phyloP scores from a whole-genome alignment of 2,113 vertebrate species.

The Cavia aperea region DNA sequence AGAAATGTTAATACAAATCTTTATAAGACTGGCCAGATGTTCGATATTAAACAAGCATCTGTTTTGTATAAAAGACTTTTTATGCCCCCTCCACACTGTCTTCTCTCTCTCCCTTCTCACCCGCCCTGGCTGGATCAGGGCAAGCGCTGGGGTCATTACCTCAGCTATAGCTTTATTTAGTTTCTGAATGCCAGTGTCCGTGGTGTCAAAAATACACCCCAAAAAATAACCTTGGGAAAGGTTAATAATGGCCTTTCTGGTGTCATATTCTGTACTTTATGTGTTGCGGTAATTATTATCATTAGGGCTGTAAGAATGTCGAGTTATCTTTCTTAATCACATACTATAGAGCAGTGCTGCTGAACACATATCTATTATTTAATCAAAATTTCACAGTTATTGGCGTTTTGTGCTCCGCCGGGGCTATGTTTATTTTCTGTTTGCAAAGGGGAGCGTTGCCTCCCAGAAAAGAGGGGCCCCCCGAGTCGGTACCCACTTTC shows the following conservation, averaged over 20 bases:
- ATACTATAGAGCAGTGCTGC: constrained; percentile 85
- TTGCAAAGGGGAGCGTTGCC: constrained; percentile 80
- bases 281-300: constrained; percentile 94
- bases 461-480: constrained; percentile 79
- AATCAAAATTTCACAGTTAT: constrained; percentile 96
- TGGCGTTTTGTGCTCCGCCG: constrained; percentile 79
- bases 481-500: constrained; percentile 75
- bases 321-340: constrained; percentile 96
- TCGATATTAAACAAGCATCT: constrained; percentile 79
- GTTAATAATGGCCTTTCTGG: constrained; percentile 94
- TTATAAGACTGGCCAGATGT: constrained; percentile 77
- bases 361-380: constrained; percentile 99
- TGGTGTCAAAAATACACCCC: constrained; percentile 78
- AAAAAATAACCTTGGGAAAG: constrained; percentile 85
- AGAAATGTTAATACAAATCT: constrained; percentile 76
- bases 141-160: constrained; percentile 59
- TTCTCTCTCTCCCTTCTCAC: constrained; percentile 41
- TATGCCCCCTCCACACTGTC: neutral
- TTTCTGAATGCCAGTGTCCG: constrained; percentile 78
- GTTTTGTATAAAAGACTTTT: constrained; percentile 74
- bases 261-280: constrained; percentile 94
- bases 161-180: constrained; percentile 74
- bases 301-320: constrained; percentile 95
- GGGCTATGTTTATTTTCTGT: constrained; percentile 96
- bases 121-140: constrained; percentile 57